These are phyloP conservation scores for Saccostrea echinata DNA, from an alignment of 1,140 invertebrate genomes.

Conservation along the genomic window DNA sequence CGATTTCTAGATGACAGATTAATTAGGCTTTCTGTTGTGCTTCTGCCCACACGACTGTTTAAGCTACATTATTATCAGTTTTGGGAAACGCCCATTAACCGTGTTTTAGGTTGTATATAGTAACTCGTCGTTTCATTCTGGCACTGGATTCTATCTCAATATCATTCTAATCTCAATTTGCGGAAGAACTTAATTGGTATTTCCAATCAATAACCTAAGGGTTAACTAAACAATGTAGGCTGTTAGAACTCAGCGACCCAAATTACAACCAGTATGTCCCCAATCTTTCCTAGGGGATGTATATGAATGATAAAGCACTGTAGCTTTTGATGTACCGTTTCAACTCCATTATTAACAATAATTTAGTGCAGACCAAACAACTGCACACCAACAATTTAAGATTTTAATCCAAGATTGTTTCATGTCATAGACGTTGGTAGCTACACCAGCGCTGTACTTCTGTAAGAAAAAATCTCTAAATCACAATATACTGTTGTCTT, in stretches of 20 bases:
- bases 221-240: neutral
- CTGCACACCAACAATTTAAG: no score
- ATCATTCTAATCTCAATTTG: neutral
- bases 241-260: neutral
- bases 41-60: constrained; percentile 13
- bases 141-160: no score
- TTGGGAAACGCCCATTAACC: constrained; percentile 4
- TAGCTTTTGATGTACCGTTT: no score
- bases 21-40: neutral
- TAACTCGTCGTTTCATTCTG: no score
- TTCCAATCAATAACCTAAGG: neutral
- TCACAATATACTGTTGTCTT: no score
- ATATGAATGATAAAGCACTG: neutral
- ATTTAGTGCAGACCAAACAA: no score
- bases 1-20: neutral
- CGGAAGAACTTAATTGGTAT: neutral
- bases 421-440: no score
- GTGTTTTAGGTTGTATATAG: no score
- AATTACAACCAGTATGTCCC: neutral
- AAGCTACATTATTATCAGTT: neutral
- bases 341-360: no score
- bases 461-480: no score
- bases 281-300: neutral
- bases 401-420: no score
- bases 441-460: no score